Base-by-base conservation (phyloP, 2,797 vertebrate genomes). In the Phalloptychus januarius region DNA sequence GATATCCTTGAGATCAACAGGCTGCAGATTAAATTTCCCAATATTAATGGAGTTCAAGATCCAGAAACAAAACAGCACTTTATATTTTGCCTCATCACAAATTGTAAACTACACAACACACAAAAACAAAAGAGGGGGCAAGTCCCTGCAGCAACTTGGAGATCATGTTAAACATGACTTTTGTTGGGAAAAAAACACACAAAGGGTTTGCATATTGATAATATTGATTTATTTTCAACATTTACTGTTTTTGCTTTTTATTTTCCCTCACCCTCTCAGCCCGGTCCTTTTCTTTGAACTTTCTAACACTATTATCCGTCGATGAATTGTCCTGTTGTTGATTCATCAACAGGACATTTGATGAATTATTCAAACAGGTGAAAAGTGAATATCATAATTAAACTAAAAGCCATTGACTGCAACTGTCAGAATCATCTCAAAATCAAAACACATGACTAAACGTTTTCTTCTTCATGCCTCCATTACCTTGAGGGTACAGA, bases 401-500 rank as follows among this genome's bases (percentile, higher is more conserved):
- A 12, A 44, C 11, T 31, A 44, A 70, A 44, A 70, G 12, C 2
- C 11, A 42, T 0, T 20, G 20, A 23, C 10, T 23, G 63, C 8
- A n/a, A n/a, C 4, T 25, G 18, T 6, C 13, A 2, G 5, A 40
- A 42, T n/a, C 1, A 42, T 69, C 38, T 40, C 36, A 67, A 67
- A 65, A 36, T 20, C 33, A 7, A 65, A 44, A 16, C 23, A n/a
- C 5, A 4, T n/a, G 13, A 69, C 36, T 40, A 23, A 11, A 3
- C 0, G 0, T 70, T 50, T 79, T 33, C 33, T 46, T 54, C 2
- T 73, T 31, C 10, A 48, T 13, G 25, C 40, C 4, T 69, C 42
- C 70, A 79, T 79, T 67, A 98, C 98, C 98, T 99, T 67, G 98
- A 99, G 80, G 97, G 96, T 20, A 99, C 97, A 0, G 98, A 99